phyloP scores from a whole-genome alignment of 2,888 invertebrate genomes.

The Vesta saturnalis region DNA sequence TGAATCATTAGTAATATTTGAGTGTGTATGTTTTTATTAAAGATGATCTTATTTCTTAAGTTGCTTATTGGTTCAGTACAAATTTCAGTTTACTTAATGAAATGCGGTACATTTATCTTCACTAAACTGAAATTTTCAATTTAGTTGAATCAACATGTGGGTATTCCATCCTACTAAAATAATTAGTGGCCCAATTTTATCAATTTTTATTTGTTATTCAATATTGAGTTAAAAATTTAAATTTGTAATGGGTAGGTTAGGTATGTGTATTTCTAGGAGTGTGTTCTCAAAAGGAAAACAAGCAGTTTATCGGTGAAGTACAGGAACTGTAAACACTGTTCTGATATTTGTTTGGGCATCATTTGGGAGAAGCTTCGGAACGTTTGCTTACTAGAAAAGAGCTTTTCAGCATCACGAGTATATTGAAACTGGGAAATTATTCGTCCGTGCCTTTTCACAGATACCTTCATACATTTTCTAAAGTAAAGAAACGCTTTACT shows the following conservation, averaged over 20 bases:
- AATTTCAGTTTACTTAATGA: too few species aligned
- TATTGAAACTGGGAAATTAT: conserved; percentile 13
- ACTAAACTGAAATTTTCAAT: not conserved
- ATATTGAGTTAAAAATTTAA: conserved; percentile 6
- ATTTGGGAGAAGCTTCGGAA: conserved; percentile 16
- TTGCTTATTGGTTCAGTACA: not conserved
- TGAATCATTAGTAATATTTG: too few species aligned
- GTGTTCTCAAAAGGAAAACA: conserved; percentile 9
- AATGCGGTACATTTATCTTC: not conserved
- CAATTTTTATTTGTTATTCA: not conserved
- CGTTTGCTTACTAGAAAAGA: conserved; percentile 19
- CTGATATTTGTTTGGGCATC: conserved; percentile 24
- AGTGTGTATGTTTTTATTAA: too few species aligned
- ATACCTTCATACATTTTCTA: conserved; percentile 14
- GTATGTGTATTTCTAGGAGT: conserved; percentile 2
- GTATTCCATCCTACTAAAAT: not conserved
- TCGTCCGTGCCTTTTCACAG: conserved; percentile 9
- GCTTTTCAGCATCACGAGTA: conserved; percentile 15
- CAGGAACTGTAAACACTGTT: conserved; percentile 21
- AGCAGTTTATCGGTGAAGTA: conserved; percentile 21
- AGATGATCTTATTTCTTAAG: not conserved
- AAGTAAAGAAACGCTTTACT: conserved; percentile 11
- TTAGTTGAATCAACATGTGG: not conserved
- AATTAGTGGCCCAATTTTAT: not conserved
- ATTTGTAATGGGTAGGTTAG: conserved; percentile 1